Conservation (phyloP, 2,113 vertebrate species). For the Pomatostomus ruficeps region DNA sequence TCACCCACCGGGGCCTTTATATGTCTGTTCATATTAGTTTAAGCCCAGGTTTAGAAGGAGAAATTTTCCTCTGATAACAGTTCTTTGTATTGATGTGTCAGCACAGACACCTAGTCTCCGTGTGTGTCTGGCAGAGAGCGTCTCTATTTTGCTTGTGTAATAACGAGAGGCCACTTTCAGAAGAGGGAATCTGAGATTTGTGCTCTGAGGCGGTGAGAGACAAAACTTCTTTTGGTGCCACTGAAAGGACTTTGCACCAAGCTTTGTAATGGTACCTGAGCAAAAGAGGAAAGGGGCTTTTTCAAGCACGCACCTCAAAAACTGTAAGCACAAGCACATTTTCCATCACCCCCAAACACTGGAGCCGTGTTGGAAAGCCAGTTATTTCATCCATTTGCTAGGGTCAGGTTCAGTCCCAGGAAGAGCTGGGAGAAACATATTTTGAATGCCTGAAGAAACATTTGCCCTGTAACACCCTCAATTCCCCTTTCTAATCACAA, state of each 20-base stretch:
- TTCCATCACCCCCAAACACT: not conserved
- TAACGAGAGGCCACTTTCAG: conserved; percentile 27
- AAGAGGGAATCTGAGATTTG: conserved; percentile 12
- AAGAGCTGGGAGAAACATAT: not conserved
- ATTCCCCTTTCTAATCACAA: not conserved
- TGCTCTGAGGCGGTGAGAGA: not conserved
- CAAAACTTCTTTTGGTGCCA: not conserved
- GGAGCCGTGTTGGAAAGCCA: not conserved
- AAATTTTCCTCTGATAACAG: conserved; percentile 52
- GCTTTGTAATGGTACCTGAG: not conserved
- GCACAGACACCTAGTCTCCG: conserved; percentile 35
- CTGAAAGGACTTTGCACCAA: not conserved
- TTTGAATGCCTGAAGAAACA: not conserved
- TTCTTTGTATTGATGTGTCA: conserved; percentile 53
- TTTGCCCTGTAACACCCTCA: not conserved
- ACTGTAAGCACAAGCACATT: not conserved
- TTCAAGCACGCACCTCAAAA: not conserved
- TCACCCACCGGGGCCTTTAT: not conserved
- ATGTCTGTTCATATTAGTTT: conserved; percentile 40
- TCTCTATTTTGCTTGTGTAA: not conserved
- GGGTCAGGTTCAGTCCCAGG: not conserved
- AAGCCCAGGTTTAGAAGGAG: conserved; percentile 29
- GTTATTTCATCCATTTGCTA: not conserved
- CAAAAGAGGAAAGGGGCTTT: not conserved
- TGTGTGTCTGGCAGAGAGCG: not conserved